Conservation (phyloP, 2,113 vertebrate species). For the Acanthisitta chloris region DNA sequence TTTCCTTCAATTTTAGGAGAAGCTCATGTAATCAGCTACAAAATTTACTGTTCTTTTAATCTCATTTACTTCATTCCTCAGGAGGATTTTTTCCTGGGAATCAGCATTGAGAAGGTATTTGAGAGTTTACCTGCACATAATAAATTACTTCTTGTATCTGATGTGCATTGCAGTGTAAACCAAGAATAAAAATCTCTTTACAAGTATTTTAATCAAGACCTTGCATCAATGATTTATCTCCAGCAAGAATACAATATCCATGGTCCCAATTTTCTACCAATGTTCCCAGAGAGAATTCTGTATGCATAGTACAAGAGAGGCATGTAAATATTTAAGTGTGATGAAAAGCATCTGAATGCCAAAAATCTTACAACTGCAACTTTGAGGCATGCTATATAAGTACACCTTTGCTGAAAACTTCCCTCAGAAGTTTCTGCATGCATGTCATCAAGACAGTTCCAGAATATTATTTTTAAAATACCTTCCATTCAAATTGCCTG, state of each 20-base stretch:
- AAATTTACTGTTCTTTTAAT: background rate
- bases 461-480: background rate
- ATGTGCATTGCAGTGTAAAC: background rate
- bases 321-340: background rate
- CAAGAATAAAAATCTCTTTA: background rate
- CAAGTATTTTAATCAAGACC: background rate
- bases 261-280: background rate
- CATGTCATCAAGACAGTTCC: background rate
- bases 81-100: background rate
- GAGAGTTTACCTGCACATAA: background rate
- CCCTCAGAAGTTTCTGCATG: background rate
- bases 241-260: background rate
- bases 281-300: background rate
- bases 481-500: background rate
- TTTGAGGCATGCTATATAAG: background rate
- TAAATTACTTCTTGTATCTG: background rate
- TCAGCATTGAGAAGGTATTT: background rate
- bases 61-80: background rate
- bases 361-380: background rate
- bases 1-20: background rate
- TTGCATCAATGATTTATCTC: background rate
- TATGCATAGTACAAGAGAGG: background rate
- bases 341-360: background rate
- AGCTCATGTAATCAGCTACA: background rate
- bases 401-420: background rate